Evolutionary conservation across 2,797 vertebrate genomes (phyloP), one percentile per base, ranked within the genome.

Genomic region (Vipera latastei): DNA sequence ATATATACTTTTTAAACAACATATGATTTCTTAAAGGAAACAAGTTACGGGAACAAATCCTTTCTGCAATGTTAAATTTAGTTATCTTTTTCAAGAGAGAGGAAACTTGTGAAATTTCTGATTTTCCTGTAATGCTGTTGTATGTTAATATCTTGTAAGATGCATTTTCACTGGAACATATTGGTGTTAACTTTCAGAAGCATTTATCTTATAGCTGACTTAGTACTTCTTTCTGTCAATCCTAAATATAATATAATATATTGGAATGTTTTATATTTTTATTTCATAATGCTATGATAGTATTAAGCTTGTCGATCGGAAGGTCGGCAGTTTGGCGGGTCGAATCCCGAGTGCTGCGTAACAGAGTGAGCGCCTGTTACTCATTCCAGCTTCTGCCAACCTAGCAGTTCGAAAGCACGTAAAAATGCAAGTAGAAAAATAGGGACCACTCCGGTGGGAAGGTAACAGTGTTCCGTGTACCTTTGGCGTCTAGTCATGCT

Each of bases 91-190:
- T 13, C 1, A 22, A 87, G 61, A 89, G 56, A 69, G 93, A 87
- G 63, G 26, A 69, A 93, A 65, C 91, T 73, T 44, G 69, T 94
- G 93, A 59, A 92, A 95, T 28, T n/a, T 92, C 92, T 86, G 89
- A 88, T 44, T 89, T 91, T 90, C 13, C 26, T 73, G 1, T 22
- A 20, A 4, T 73, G 13, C 16, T 92, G 89, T 44, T 86, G 53
- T 86, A 90, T n/a, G 59, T n/a, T 28, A 89, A 90, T 90, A 25
- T 16, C 22, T 89, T 89, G 38, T 61, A 89, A 44, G 2, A 78
- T 78, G 7, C 7, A 57, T 13, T 83, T 32, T 20, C 2, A 93
- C 91, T 91, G 83, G 6, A 0, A 51, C 28, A 18, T 90, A n/a
- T 57, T 28, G 60, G 0, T n/a, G 11, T 86, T 92, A 78, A 88